Evolutionary conservation across 2,888 invertebrate species (phyloP).

Genomic region (Drosophila emarginata): DNA sequence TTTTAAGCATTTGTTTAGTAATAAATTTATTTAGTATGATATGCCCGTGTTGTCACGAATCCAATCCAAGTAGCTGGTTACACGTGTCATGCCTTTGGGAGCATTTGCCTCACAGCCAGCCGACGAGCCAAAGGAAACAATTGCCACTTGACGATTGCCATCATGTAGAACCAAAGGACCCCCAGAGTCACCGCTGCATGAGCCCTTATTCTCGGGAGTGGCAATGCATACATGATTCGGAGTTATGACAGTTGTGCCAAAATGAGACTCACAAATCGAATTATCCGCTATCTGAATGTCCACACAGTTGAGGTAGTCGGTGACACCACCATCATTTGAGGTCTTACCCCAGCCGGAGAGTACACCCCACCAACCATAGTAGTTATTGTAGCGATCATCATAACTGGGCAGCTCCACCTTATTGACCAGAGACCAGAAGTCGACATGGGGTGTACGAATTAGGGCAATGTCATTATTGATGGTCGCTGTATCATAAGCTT

Average conservation of each 20-base stretch:
- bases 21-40: constrained; percentile 40
- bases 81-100: constrained; percentile 62
- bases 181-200: constrained; percentile 77
- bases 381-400: constrained; percentile 54
- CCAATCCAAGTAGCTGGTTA: constrained; percentile 60
- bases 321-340: constrained; percentile 45
- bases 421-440: constrained; percentile 39
- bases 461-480: constrained; percentile 68
- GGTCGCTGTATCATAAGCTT: constrained; percentile 28
- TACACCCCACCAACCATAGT: constrained; percentile 69
- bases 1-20: not conserved
- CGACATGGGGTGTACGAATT: constrained; percentile 53
- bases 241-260: constrained; percentile 31
- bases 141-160: constrained; percentile 46
- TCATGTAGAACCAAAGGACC: constrained; percentile 66
- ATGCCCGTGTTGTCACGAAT: constrained; percentile 53
- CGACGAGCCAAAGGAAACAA: constrained; percentile 59
- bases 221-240: constrained; percentile 60
- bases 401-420: constrained; percentile 47
- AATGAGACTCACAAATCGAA: constrained; percentile 71
- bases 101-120: constrained; percentile 51
- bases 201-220: constrained; percentile 56
- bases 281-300: constrained; percentile 68
- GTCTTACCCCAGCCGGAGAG: constrained; percentile 83
- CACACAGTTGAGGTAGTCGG: constrained; percentile 70